Evolutionary conservation across 2,888 invertebrate species (phyloP).

Genomic region (Cheilosia urbana): DNA sequence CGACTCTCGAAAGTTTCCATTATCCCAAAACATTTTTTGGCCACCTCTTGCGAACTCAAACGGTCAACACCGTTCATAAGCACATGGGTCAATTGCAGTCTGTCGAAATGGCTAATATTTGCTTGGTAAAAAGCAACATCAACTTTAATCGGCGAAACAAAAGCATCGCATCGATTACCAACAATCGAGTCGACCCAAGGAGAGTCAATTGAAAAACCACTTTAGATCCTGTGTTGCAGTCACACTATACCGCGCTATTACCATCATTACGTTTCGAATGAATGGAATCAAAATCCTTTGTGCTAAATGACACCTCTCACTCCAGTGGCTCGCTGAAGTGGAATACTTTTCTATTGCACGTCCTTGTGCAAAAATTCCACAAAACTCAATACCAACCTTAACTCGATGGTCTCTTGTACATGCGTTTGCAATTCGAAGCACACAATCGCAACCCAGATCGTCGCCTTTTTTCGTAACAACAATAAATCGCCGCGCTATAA

Average conservation of each 20-base stretch:
- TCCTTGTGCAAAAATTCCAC: constrained; percentile 39
- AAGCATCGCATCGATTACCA: constrained; percentile 8
- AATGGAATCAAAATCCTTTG: constrained; percentile 69
- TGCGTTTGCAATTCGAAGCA: background rate
- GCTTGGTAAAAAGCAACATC: background rate
- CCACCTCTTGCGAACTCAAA: too few species aligned
- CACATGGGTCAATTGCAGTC: constrained; percentile 1
- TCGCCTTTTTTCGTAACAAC: constrained; percentile 24
- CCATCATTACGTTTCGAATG: constrained; percentile 58
- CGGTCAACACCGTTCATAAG: background rate
- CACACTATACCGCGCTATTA: constrained; percentile 35
- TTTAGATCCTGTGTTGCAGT: constrained; percentile 25
- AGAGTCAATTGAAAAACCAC: constrained; percentile 66
- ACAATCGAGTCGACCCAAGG: constrained; percentile 35
- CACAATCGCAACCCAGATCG: constrained; percentile 33
- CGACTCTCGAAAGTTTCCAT: too few species aligned
- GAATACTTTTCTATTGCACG: constrained; percentile 29
- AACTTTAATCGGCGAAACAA: constrained; percentile 12
- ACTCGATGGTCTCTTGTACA: background rate
- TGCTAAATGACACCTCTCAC: constrained; percentile 48
- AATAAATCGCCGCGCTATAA: constrained; percentile 46
- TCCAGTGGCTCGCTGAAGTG: constrained; percentile 33
- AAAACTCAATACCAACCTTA: constrained; percentile 38
- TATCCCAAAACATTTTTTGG: too few species aligned
- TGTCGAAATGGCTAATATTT: background rate